Evolutionary conservation across 2,113 vertebrate species (phyloP).

Genomic region (Nettapus auritus): DNA sequence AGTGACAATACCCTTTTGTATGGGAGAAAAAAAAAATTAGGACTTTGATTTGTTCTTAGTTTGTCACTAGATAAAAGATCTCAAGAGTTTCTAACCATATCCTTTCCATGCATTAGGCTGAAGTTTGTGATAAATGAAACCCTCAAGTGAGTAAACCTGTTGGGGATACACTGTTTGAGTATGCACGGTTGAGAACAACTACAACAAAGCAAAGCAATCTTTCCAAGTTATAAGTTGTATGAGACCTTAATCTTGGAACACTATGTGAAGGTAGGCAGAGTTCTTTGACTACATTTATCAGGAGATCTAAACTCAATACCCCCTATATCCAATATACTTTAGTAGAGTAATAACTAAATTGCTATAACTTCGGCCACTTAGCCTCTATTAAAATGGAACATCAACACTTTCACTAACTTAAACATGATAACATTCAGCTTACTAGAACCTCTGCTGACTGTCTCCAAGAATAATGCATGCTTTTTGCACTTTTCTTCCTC

Average conservation of each 20-base stretch:
- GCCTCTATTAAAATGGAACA: conserved; percentile 37
- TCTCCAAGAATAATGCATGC: conserved; percentile 52
- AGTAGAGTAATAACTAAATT: conserved; percentile 38
- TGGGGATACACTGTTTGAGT: background rate
- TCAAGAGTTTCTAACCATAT: conserved; percentile 27
- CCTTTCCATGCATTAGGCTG: background rate
- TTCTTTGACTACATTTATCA: conserved; percentile 57
- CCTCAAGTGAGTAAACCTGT: background rate
- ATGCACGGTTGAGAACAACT: conserved; percentile 3
- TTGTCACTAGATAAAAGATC: conserved; percentile 22
- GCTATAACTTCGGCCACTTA: background rate
- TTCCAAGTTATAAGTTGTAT: conserved; percentile 35
- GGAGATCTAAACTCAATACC: conserved; percentile 6
- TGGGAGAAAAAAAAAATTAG: background rate
- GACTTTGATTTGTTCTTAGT: background rate
- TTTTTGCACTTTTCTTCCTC: conserved; percentile 12
- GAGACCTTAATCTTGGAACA: conserved; percentile 24
- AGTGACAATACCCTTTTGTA: conserved; percentile 2
- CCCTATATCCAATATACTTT: conserved; percentile 6
- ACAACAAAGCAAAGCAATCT: conserved; percentile 36
- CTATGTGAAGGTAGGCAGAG: conserved; percentile 40
- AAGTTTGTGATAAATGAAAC: conserved; percentile 8
- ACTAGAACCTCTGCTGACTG: conserved; percentile 42
- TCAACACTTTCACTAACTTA: conserved; percentile 38
- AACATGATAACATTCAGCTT: conserved; percentile 38